These are phyloP conservation scores for Mizuhopecten yessoensis DNA, from an alignment of 1,140 invertebrate species.

Conservation along the genomic window DNA sequence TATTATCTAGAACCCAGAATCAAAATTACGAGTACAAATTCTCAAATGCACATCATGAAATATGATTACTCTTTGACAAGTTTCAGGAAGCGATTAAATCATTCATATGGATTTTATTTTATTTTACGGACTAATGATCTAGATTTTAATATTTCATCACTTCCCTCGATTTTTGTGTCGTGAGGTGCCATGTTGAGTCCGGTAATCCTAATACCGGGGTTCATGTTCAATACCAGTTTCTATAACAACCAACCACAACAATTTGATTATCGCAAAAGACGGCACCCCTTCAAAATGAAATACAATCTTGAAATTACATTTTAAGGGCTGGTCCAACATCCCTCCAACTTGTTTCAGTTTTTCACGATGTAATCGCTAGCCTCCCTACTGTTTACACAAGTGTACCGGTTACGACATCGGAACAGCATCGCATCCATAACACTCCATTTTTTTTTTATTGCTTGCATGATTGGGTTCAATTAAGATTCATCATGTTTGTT, in stretches of 20 bases:
- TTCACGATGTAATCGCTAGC: not conserved
- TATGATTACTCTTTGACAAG: not conserved
- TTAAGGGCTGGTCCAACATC: not conserved
- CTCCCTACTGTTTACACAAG: conserved; percentile 15
- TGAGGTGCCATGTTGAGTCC: not conserved
- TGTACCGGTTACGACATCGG: not conserved
- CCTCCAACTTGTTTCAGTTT: not conserved
- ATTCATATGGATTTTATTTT: conserved; percentile 14
- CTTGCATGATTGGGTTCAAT: conserved; percentile 16
- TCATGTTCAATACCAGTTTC: conserved; percentile 3
- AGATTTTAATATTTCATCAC: conserved; percentile 26
- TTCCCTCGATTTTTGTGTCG: not conserved
- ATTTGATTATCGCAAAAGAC: not conserved
- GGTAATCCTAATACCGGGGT: not conserved
- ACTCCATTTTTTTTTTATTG: conserved; percentile 3
- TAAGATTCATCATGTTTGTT: conserved; percentile 10
- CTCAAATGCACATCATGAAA: too few relatives aligned
- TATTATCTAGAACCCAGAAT: not conserved
- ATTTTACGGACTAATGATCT: not conserved
- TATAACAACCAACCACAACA: conserved; percentile 27
- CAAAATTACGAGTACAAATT: too few relatives aligned
- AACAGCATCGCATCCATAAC: not conserved
- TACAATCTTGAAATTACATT: not conserved
- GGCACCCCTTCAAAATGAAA: not conserved
- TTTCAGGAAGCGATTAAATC: not conserved